Conservation (phyloP, 2,888 invertebrate species). For the Dynastes maya region DNA sequence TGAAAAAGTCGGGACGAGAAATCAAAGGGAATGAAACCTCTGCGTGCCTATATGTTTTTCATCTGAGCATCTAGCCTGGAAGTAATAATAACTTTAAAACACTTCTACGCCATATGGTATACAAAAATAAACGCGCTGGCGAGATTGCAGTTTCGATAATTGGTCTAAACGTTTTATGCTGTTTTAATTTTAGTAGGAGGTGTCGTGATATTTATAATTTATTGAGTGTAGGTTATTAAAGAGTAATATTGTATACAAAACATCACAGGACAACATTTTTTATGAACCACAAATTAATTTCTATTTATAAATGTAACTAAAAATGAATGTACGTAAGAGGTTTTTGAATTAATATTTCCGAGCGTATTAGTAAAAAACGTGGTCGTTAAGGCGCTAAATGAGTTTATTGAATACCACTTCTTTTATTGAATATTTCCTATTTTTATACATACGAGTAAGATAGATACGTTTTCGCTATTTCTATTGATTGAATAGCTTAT, state of each 20-base stretch:
- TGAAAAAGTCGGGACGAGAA: conserved; percentile 49
- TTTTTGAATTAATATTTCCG: conserved; percentile 6
- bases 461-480: background rate
- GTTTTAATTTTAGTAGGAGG: conserved; percentile 53
- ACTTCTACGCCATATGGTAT: conserved; percentile 55
- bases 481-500: too few relatives aligned
- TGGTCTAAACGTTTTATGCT: conserved; percentile 57
- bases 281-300: conserved; percentile 23
- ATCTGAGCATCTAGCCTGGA: conserved; percentile 48
- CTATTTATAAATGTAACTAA: conserved; percentile 20
- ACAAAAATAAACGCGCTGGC: conserved; percentile 54
- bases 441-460: background rate
- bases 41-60: conserved; percentile 48
- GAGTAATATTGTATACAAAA: conserved; percentile 33
- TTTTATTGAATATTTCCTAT: too few relatives aligned
- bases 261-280: conserved; percentile 30
- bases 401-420: too few relatives aligned
- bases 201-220: conserved; percentile 44
- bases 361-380: background rate
- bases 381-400: background rate
- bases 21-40: conserved; percentile 47
- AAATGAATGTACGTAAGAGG: background rate
- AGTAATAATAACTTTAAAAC: conserved; percentile 49
- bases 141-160: conserved; percentile 63
- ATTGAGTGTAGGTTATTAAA: conserved; percentile 23